Base-by-base conservation (phyloP, 2,113 vertebrate species). In the Podocnemis expansa region DNA sequence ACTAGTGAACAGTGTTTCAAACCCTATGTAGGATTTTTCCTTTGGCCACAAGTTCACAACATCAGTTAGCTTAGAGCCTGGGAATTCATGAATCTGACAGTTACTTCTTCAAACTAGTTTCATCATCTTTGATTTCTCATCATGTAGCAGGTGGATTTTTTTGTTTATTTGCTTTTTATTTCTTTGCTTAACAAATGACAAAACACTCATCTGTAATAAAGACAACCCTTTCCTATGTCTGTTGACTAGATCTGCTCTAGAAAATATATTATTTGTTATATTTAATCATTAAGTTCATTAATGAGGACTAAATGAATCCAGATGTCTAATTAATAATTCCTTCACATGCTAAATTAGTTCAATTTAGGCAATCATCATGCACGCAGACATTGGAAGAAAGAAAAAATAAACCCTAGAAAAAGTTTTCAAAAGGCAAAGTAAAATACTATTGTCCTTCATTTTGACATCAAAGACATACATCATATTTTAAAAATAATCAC, bases 381-480 rank as follows among this genome's bases (percentile, higher is more conserved):
- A 63, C 56, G 85, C 63, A 84, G 49, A 14, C 3, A 84, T 38
- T 85, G 92, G 86, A 90, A 38, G 12, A 85, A 89, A 80, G 76
- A 52, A 85, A 96, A 96, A 92, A 83, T 10, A 92, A 94, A 79
- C 29, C 6, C 84, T 60, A 79, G 8, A 2, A 83, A 49, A 7
- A 47, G 47, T 47, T 78, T 92, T 78, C 2, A n/a, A 90, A 91
- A 90, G 82, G 52, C 79, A 84, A 91, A 91, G 34, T 93, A 80
- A 85, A 93, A 91, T 63, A n/a, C 56, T 79, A 73, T 94, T 94
- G 56, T 78, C n/a, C 85, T 95, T 93, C 52, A 93, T 89, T 96
- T 89, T 89, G 19, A 91, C 92, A 90, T 96, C 92, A 96, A 93
- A 96, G 56, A n/a, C 76, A 93, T 90, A 93, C 94, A 90, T 93